These are phyloP conservation scores for Nezara viridula DNA, from an alignment of 2,888 invertebrate species.

Conservation along the genomic window DNA sequence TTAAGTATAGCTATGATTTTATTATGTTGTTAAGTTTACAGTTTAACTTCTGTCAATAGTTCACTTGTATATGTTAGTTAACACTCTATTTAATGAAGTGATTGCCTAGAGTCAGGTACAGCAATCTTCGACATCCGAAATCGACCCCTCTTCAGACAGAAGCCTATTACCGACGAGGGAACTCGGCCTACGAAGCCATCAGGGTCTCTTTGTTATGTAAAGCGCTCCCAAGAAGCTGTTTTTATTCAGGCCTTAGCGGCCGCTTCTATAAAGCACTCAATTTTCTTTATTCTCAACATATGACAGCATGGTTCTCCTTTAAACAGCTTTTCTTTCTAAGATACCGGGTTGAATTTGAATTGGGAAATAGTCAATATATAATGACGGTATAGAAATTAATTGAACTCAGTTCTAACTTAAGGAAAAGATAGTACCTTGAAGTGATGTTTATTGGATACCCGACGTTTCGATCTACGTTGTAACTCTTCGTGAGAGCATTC, in stretches of 20 bases:
- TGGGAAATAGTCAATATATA: neutral
- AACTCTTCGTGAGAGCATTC: too few relatives aligned
- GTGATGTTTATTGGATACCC: too few relatives aligned
- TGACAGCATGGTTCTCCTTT: slow-evolving; percentile 30
- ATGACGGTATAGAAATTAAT: too few relatives aligned
- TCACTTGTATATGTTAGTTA: too few relatives aligned
- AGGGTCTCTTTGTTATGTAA: slow-evolving; percentile 45
- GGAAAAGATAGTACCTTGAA: too few relatives aligned
- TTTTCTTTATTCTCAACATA: slow-evolving; percentile 26
- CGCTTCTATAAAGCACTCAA: neutral
- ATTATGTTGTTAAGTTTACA: too few relatives aligned
- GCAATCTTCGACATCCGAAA: neutral
- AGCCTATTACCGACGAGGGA: slow-evolving; percentile 2
- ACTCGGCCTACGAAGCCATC: neutral
- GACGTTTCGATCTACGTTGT: too few relatives aligned
- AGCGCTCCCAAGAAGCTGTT: slow-evolving; percentile 43
- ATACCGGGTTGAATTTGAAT: neutral
- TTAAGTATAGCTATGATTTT: too few relatives aligned
- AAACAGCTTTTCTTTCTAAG: neutral
- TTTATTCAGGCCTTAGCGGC: slow-evolving; percentile 14
- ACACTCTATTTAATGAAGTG: too few relatives aligned
- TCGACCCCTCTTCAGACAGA: neutral
- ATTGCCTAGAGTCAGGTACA: neutral
- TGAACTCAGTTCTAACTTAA: too few relatives aligned
- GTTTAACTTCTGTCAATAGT: too few relatives aligned